Base-by-base conservation (phyloP, 2,113 vertebrate genomes). In the Ramphastos sulfuratus region DNA sequence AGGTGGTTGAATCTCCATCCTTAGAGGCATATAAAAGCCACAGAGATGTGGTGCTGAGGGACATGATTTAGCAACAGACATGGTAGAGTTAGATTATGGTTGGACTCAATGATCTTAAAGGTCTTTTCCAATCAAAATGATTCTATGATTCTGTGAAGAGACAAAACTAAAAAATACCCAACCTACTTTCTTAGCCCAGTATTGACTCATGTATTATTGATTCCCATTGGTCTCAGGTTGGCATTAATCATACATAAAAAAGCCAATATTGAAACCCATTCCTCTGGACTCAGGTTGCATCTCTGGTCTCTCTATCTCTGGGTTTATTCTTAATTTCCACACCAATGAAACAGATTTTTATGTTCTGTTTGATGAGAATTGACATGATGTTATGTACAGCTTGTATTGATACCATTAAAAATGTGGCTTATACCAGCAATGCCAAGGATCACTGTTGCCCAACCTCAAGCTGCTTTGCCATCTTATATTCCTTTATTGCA, bases 341-440 rank as follows among this genome's bases (percentile, higher is more conserved):
- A 82, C 31, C 35, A 88, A 67, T 42, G 39, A 20, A 77, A 63
- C 9, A 39, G 11, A 35, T 71, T 77, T 77, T 60, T 56, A 42
- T 86, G 56, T 87, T 88, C 72, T 76, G 69, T 60, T 73, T 82
- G 73, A 80, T 33, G 15, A 73, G 86, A 89, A 78, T 61, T 93
- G 56, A 44, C 33, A 82, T 65, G 60, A 89, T 83, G 37, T 39
- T 88, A 80, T 7, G 15, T 52, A 66, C 30, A 23, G 20, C 39
- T 89, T 20, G 54, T 73, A 65, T 20, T 85, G 60, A 23, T 20
- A 27, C 60, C 60, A 70, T 63, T 90, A 85, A 92, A 87, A 46
- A 52, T 72, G 90, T 82, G 33, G n/a, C 27, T 93, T 87, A 28
- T 21, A 72, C 24, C 59, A 86, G 48, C 56, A 74, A 82, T 69